phyloP scores from a whole-genome alignment of 2,797 vertebrate species.

The Sylvia borin region DNA sequence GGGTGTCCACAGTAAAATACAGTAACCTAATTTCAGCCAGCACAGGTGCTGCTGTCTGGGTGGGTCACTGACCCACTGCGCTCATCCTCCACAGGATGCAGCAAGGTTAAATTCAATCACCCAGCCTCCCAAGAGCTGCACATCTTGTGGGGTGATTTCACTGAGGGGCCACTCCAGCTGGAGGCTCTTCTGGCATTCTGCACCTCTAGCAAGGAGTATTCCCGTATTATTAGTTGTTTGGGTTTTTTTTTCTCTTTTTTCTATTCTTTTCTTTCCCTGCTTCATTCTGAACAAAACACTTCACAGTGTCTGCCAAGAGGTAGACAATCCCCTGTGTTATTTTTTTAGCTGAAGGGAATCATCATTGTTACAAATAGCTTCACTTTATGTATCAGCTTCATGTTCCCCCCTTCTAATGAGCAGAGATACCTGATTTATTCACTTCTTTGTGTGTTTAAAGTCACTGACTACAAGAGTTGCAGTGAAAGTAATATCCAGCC shows the following conservation, averaged over 20 bases:
- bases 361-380: not conserved
- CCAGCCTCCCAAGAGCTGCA: not conserved
- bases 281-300: not conserved
- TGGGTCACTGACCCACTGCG: not conserved
- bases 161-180: not conserved
- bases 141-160: not conserved
- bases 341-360: not conserved
- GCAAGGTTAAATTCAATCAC: not conserved
- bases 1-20: not conserved
- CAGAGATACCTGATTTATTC: constrained; percentile 1
- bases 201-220: not conserved
- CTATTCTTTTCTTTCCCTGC: not conserved
- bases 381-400: not conserved
- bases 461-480: constrained; percentile 30
- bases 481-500: not conserved
- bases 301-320: not conserved
- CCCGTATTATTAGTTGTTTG: not conserved
- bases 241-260: fast-evolving
- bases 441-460: constrained; percentile 42
- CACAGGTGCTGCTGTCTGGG: not conserved
- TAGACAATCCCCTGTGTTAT: not conserved
- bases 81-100: not conserved
- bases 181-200: not conserved
- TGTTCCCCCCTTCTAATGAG: constrained; percentile 29
- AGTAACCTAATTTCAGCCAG: not conserved